Evolutionary conservation across 2,113 vertebrate species (phyloP).

Genomic region (Charadrius vociferus): DNA sequence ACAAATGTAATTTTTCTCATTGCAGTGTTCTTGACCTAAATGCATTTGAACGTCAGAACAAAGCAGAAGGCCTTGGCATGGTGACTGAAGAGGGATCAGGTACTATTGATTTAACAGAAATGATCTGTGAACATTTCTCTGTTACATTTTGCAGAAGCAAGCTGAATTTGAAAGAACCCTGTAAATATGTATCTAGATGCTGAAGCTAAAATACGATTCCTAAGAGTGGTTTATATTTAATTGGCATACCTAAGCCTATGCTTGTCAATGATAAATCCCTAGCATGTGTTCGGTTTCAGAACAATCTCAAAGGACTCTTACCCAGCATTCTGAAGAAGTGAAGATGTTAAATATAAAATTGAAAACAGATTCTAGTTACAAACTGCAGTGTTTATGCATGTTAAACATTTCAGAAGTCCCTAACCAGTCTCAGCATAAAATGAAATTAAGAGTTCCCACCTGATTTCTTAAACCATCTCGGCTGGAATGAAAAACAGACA

Average conservation of each 20-base stretch:
- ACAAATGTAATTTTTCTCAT: background rate
- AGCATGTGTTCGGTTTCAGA: background rate
- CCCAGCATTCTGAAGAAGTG: background rate
- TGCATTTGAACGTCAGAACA: constrained; percentile 96
- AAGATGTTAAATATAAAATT: background rate
- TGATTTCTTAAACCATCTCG: background rate
- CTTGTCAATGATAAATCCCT: background rate
- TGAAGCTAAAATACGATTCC: background rate
- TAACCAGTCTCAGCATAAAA: background rate
- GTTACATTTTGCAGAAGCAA: background rate
- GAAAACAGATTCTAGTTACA: background rate
- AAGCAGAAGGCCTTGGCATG: constrained; percentile 97
- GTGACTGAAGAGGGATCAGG: constrained; percentile 98
- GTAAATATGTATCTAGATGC: background rate
- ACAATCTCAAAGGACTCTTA: background rate
- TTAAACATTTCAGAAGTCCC: background rate
- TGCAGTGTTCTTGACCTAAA: constrained; percentile 93
- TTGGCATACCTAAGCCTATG: background rate
- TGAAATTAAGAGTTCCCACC: background rate
- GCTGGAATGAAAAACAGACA: background rate
- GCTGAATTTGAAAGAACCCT: background rate
- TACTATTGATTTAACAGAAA: constrained; percentile 59
- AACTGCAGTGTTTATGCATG: background rate
- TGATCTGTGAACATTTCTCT: background rate
- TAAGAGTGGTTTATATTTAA: background rate